Base-by-base conservation (phyloP, 2,113 vertebrate genomes). In the Cricetomys ansorgei region DNA sequence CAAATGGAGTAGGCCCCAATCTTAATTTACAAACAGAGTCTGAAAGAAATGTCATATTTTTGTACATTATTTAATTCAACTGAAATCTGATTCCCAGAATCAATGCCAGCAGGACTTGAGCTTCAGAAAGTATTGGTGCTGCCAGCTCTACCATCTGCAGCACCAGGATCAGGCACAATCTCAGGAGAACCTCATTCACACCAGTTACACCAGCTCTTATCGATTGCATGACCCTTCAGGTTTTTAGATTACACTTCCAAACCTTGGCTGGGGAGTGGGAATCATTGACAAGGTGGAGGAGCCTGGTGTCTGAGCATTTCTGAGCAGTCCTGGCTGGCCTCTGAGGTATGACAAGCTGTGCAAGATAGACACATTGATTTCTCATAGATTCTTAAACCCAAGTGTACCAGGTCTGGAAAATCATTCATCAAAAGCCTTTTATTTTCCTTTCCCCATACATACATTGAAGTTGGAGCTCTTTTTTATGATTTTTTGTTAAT, bases 11-110 rank as follows among this genome's bases (percentile, higher is more conserved):
- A 67, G 34, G n/a, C 73, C 77, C 76, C 57, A 88, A 50, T 57
- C 40, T 87, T 84, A 50, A 59, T 50, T 59, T 72, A 62, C 25
- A 67, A 80, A 69, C 12, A 43, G 5, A 34, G 3, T 55, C 27
- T 96, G 8, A 1, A 86, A 91, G 70, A 95, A 94, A 88, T 77
- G 21, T 27, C 80, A 40, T 16, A 31, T 75, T 91, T 50, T 48
- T 76, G 69, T 65, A 5, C 73, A 94, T 79, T 75, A 31, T 64
- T 95, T 64, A 48, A 65, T 50, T 67, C 62, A 67, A 48, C 62
- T 73, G 43, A 79, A 85, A 67, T 81, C 69, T 17, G 31, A 75
- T 53, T 81, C 59, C 4, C 80, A 25, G 27, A 69, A 31, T 29
- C 34, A 7, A 19, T 2, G 40, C 9, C 48, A 53, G 1, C 21